Conservation (phyloP, 2,888 invertebrate species). For the Orthonychiurus folsomi region DNA sequence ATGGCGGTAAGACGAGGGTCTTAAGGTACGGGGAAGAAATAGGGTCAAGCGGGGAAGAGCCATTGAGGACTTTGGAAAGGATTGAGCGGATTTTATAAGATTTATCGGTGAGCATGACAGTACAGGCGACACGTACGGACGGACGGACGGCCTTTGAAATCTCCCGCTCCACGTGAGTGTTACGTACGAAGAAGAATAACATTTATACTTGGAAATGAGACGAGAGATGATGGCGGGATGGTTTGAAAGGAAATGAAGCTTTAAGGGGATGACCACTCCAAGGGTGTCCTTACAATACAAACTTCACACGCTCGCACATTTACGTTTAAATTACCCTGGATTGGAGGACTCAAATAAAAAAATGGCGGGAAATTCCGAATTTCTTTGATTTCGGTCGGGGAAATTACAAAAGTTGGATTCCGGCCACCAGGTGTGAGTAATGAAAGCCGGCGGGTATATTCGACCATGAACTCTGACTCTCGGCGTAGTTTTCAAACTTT, state of each 20-base stretch:
- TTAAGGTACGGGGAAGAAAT: too few relatives aligned
- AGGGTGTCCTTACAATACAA: too few relatives aligned
- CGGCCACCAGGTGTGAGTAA: background rate
- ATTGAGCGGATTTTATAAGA: slow-evolving; percentile 39
- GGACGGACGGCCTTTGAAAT: background rate
- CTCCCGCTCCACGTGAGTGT: background rate
- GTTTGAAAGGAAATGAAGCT: slow-evolving; percentile 10
- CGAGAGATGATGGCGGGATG: slow-evolving; percentile 10
- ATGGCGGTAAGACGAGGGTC: too few relatives aligned
- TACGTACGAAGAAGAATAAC: background rate
- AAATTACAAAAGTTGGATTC: too few relatives aligned
- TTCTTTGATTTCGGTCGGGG: background rate
- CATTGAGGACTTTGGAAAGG: slow-evolving; percentile 31
- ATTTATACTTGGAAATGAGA: slow-evolving; percentile 8
- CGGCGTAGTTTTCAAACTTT: background rate
- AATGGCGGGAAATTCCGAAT: too few relatives aligned
- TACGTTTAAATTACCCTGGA: too few relatives aligned
- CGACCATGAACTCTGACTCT: background rate
- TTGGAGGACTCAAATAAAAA: too few relatives aligned
- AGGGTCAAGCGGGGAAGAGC: slow-evolving; percentile 18
- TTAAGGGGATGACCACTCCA: too few relatives aligned
- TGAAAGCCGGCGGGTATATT: background rate
- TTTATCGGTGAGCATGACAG: slow-evolving; percentile 37
- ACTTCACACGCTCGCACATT: too few relatives aligned
- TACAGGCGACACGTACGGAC: slow-evolving; percentile 17